phyloP scores from a whole-genome alignment of 2,113 vertebrate genomes.

The Periophthalmodon schlosseri region DNA sequence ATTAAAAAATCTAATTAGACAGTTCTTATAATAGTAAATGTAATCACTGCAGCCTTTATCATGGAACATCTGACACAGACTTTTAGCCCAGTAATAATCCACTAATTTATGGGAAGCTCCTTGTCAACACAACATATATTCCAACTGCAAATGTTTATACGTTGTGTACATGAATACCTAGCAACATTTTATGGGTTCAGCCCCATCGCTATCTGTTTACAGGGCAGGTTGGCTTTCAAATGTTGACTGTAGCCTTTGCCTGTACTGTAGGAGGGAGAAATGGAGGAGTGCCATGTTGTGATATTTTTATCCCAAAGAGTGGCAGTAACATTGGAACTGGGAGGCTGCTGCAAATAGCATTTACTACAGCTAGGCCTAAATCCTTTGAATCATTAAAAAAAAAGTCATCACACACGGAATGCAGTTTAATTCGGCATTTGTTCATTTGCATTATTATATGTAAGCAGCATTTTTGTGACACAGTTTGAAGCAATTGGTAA shows the following conservation, averaged over 20 bases:
- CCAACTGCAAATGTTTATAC: background rate
- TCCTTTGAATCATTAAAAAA: background rate
- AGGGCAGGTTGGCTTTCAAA: background rate
- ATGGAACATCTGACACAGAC: background rate
- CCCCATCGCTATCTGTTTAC: background rate
- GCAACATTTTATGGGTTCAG: background rate
- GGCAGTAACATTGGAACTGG: background rate
- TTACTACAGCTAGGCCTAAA: background rate
- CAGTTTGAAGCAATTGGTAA: too few species aligned
- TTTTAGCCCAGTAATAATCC: background rate
- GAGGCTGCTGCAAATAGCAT: background rate
- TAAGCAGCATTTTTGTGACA: too few species aligned
- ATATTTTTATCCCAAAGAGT: conserved; percentile 5
- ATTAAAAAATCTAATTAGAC: too few species aligned
- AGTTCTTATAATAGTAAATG: too few species aligned
- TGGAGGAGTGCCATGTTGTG: background rate
- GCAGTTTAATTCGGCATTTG: too few species aligned
- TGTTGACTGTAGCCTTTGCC: background rate
- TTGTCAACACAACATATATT: background rate
- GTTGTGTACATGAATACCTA: background rate
- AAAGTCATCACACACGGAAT: background rate
- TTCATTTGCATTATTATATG: too few species aligned
- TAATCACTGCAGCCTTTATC: background rate
- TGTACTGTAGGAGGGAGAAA: background rate
- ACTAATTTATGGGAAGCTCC: background rate